Conservation (phyloP, 2,888 invertebrate genomes). For the Hemithea aestivaria region DNA sequence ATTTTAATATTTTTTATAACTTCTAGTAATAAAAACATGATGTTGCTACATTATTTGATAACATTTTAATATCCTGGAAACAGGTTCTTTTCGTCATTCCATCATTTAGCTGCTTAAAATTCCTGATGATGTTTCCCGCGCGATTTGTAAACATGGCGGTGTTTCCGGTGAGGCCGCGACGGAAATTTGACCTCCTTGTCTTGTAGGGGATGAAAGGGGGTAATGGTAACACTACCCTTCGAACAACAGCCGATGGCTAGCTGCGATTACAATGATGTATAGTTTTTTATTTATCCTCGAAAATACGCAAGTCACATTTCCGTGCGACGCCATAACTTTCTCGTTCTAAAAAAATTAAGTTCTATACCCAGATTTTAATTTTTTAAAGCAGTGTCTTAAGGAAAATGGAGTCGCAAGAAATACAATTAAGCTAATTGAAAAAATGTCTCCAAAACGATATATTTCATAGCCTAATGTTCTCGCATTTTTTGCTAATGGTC, state of each 20-base stretch:
- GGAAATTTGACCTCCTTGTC: constrained; percentile 69
- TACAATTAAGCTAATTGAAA: constrained; percentile 67
- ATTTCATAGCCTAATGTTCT: constrained; percentile 59
- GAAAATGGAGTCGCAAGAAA: constrained; percentile 41
- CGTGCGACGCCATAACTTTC: too few relatives aligned
- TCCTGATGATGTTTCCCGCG: constrained; percentile 65
- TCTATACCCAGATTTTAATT: too few relatives aligned
- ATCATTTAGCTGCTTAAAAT: constrained; percentile 64
- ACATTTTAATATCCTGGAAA: constrained; percentile 20
- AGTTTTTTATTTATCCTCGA: constrained; percentile 9
- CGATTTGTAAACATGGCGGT: constrained; percentile 76
- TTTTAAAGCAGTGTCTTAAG: constrained; percentile 13
- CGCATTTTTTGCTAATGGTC: constrained; percentile 57
- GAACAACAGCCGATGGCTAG: constrained; percentile 12
- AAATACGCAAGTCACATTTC: not conserved
- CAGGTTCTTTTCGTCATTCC: constrained; percentile 42
- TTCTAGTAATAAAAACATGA: not conserved
- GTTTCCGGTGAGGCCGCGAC: constrained; percentile 71
- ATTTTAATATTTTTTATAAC: too few relatives aligned
- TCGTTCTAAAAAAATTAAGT: too few relatives aligned
- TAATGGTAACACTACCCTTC: constrained; percentile 18
- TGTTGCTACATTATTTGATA: constrained; percentile 15
- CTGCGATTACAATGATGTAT: constrained; percentile 12
- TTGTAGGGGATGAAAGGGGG: constrained; percentile 25
- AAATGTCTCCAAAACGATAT: constrained; percentile 49